Evolutionary conservation across 2,888 invertebrate genomes (phyloP).

Genomic region (Drosophila tripunctata): DNA sequence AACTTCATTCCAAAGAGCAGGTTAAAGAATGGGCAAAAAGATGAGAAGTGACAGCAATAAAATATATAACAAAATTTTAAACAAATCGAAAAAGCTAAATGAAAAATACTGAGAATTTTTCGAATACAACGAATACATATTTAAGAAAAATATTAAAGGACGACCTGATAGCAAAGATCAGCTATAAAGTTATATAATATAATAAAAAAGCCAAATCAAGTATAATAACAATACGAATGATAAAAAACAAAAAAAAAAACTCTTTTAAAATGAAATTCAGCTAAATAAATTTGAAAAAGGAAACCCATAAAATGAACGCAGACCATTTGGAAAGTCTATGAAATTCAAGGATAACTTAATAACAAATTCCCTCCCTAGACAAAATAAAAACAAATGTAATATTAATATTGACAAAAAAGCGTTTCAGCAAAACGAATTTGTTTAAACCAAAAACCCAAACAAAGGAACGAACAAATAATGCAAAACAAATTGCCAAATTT

Average conservation of each 20-base stretch:
- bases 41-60: slow-evolving; percentile 10
- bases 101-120: slow-evolving; percentile 66
- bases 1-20: slow-evolving; percentile 18
- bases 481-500: slow-evolving; percentile 66
- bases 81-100: slow-evolving; percentile 11
- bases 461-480: slow-evolving; percentile 39
- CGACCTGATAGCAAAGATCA: slow-evolving; percentile 8
- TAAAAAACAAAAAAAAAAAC: background rate
- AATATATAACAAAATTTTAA: slow-evolving; percentile 21
- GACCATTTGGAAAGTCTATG: slow-evolving; percentile 33
- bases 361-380: slow-evolving; percentile 68
- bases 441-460: slow-evolving; percentile 52
- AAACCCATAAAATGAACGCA: slow-evolving; percentile 4
- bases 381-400: slow-evolving; percentile 25
- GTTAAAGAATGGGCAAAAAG: slow-evolving; percentile 26
- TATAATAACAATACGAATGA: slow-evolving; percentile 12
- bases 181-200: slow-evolving; percentile 10
- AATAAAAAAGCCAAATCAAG: slow-evolving; percentile 7
- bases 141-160: slow-evolving; percentile 64
- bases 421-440: slow-evolving; percentile 74
- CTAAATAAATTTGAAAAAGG: slow-evolving; percentile 22
- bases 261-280: slow-evolving; percentile 30
- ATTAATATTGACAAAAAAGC: slow-evolving; percentile 61
- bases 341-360: slow-evolving; percentile 21
- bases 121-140: slow-evolving; percentile 78